phyloP scores from a whole-genome alignment of 2,113 vertebrate species.

The Anguilla rostrata region DNA sequence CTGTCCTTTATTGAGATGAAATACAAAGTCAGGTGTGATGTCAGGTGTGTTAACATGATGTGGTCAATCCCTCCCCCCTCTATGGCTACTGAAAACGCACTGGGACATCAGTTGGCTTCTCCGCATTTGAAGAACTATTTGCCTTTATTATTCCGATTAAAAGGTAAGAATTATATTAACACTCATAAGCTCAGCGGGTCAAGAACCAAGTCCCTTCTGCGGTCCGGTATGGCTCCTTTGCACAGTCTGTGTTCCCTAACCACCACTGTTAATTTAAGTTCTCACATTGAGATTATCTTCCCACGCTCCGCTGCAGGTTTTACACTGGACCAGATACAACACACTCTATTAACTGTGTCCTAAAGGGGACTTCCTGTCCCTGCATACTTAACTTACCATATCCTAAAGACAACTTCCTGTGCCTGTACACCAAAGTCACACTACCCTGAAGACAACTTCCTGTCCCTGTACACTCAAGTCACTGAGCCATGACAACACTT shows the following conservation, averaged over 20 bases:
- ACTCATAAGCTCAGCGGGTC: not conserved
- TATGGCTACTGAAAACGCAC: not conserved
- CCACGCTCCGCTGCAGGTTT: too few relatives aligned
- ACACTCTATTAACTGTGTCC: too few relatives aligned
- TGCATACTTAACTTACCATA: too few relatives aligned
- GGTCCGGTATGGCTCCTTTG: not conserved
- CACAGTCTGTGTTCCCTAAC: not conserved
- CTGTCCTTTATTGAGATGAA: constrained; percentile 36
- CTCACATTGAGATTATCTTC: too few relatives aligned
- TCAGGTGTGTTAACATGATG: constrained; percentile 26
- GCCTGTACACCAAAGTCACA: too few relatives aligned
- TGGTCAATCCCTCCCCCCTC: not conserved
- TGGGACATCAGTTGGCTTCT: not conserved
- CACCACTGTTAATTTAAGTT: not conserved
- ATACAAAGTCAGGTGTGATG: constrained; percentile 33
- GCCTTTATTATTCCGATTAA: not conserved
- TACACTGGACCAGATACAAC: too few relatives aligned
- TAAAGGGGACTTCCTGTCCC: too few relatives aligned
- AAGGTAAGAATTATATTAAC: not conserved
- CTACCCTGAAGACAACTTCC: too few relatives aligned
- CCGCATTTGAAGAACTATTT: not conserved
- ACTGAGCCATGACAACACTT: too few relatives aligned
- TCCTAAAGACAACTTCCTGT: too few relatives aligned
- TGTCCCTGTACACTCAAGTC: too few relatives aligned
- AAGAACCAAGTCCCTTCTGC: not conserved